Conservation (phyloP, 1,140 invertebrate genomes). For the Halictus rubicundus region DNA sequence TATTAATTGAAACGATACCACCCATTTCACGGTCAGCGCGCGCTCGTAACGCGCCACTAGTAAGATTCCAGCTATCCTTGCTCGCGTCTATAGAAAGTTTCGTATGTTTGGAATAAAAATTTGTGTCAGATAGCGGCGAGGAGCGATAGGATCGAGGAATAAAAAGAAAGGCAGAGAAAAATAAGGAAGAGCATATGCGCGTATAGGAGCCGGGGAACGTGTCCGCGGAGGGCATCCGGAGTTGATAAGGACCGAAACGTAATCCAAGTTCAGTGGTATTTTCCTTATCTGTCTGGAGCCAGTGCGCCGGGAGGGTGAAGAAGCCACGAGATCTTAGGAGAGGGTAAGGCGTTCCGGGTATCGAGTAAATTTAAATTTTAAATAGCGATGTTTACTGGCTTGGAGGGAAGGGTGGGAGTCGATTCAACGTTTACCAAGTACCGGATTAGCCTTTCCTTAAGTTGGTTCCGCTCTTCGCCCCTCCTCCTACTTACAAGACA, state of each 20-base stretch:
- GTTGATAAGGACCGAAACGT: conserved; percentile 54
- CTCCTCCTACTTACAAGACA: background rate
- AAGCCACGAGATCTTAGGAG: conserved; percentile 20
- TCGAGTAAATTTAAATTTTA: conserved; percentile 68
- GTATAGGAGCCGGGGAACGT: conserved; percentile 14
- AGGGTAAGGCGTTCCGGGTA: conserved; percentile 49
- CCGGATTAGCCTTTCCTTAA: conserved; percentile 57
- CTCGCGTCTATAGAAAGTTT: too few relatives aligned
- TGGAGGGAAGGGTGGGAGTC: conserved; percentile 16
- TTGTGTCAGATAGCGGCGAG: background rate
- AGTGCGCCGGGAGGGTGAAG: conserved; percentile 37
- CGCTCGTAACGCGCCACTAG: too few relatives aligned
- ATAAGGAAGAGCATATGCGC: conserved; percentile 31
- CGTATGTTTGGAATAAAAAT: background rate
- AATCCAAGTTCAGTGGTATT: conserved; percentile 57
- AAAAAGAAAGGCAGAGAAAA: conserved; percentile 8
- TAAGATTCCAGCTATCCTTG: too few relatives aligned
- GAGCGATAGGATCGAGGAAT: background rate
- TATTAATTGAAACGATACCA: too few relatives aligned
- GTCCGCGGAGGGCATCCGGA: conserved; percentile 19
- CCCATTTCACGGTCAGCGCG: too few relatives aligned
- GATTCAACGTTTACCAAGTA: conserved; percentile 59
- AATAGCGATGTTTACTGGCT: conserved; percentile 63
- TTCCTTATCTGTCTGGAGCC: conserved; percentile 59
- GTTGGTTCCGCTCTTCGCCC: conserved; percentile 2